Evolutionary conservation across 2,113 vertebrate species (phyloP).

Genomic region (Ceyx margarethae): DNA sequence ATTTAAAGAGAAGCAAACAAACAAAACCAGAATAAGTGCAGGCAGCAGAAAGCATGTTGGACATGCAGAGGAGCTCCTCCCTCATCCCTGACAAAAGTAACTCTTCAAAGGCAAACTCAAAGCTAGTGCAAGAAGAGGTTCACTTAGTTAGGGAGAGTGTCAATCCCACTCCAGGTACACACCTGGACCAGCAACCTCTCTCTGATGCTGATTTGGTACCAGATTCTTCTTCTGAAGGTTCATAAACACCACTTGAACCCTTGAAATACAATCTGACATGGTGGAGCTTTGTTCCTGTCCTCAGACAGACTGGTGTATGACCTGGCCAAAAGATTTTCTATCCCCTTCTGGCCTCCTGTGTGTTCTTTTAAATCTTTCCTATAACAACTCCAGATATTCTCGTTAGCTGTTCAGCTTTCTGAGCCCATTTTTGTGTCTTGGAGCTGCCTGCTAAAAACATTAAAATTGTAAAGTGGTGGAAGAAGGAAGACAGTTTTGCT

Average conservation of each 20-base stretch:
- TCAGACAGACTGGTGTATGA: not conserved
- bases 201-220: not conserved
- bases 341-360: not conserved
- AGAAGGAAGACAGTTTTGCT: conserved; percentile 26
- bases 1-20: conserved; percentile 47
- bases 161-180: not conserved
- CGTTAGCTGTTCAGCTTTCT: not conserved
- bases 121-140: not conserved
- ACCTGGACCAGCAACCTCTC: not conserved
- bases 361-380: conserved; percentile 23
- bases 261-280: not conserved
- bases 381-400: not conserved
- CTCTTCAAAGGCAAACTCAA: not conserved
- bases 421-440: not conserved
- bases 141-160: not conserved
- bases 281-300: not conserved
- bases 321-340: not conserved
- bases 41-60: not conserved
- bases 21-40: not conserved
- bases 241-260: not conserved
- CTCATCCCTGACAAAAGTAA: not conserved
- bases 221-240: not conserved
- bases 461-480: conserved; percentile 43
- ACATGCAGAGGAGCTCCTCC: not conserved
- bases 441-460: conserved; percentile 56